Evolutionary conservation across 2,888 invertebrate genomes (phyloP).

Genomic region (Drosophila subsilvestris): DNA sequence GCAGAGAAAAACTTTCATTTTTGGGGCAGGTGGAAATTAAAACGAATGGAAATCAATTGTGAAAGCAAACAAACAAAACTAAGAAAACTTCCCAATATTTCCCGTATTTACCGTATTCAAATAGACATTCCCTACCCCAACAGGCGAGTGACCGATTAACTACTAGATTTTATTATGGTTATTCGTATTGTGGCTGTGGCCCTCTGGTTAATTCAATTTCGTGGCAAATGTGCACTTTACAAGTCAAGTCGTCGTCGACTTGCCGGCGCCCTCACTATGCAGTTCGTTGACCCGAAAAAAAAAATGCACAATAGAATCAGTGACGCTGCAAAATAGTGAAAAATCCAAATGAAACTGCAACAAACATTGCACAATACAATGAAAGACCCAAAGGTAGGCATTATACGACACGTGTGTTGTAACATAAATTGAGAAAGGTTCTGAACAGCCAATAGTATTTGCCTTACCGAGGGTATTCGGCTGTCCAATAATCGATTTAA

Average conservation of each 20-base stretch:
- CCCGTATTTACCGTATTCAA: constrained; percentile 1
- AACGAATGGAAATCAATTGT: constrained; percentile 41
- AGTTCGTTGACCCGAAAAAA: constrained; percentile 62
- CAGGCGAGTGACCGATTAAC: background rate
- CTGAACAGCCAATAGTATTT: background rate
- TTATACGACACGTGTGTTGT: background rate
- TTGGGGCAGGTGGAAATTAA: constrained; percentile 11
- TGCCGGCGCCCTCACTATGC: constrained; percentile 4
- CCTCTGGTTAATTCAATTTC: constrained; percentile 22
- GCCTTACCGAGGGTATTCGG: background rate
- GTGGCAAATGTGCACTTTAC: constrained; percentile 20
- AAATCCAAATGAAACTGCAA: background rate
- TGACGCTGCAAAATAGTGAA: constrained; percentile 1
- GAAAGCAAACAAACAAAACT: constrained; percentile 19
- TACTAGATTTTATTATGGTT: background rate
- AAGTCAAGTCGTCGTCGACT: background rate
- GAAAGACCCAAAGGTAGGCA: background rate
- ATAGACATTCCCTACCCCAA: constrained; percentile 38
- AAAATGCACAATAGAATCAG: constrained; percentile 29
- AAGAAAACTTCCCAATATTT: constrained; percentile 5
- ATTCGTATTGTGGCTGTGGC: background rate
- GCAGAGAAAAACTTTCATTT: constrained; percentile 36
- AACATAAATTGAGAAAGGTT: background rate
- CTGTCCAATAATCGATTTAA: background rate
- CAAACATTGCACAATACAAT: constrained; percentile 13